These are phyloP conservation scores for Empidonax alnorum DNA, from an alignment of 2,113 vertebrate species.

Conservation along the genomic window DNA sequence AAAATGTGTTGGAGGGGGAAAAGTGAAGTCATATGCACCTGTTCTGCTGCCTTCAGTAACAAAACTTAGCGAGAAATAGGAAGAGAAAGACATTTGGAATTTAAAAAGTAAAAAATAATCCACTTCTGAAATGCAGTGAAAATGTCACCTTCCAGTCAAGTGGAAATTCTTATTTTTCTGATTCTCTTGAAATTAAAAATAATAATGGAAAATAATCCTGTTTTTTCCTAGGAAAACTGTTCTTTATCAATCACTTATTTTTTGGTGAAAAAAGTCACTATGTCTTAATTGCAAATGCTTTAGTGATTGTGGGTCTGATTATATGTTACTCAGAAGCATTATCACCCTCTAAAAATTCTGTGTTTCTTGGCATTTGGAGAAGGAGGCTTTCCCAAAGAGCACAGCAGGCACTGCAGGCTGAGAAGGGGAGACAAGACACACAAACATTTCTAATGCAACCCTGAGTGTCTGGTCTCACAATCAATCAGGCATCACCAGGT, in stretches of 20 bases:
- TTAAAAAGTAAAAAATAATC: slow-evolving; percentile 31
- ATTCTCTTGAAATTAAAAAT: background rate
- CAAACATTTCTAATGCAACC: background rate
- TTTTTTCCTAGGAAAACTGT: background rate
- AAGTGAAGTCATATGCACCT: slow-evolving; percentile 50
- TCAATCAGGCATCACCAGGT: fast-evolving
- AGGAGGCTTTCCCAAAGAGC: background rate
- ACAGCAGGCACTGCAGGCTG: background rate
- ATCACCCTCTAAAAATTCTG: background rate
- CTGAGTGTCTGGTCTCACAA: background rate
- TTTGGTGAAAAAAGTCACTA: background rate
- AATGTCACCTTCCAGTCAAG: slow-evolving; percentile 26
- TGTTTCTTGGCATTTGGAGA: background rate
- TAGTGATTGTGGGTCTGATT: background rate
- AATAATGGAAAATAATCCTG: background rate
- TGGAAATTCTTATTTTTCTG: background rate
- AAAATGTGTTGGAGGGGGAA: slow-evolving; percentile 60
- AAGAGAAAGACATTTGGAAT: slow-evolving; percentile 50
- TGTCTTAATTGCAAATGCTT: background rate
- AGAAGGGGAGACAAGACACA: background rate
- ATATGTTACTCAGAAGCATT: background rate
- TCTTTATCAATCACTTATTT: background rate
- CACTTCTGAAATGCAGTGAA: slow-evolving; percentile 9
- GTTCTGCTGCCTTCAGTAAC: slow-evolving; percentile 60
- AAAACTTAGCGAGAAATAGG: slow-evolving; percentile 40